Evolutionary conservation across 2,797 vertebrate genomes (phyloP).

Genomic region (Sebastes elongatus): DNA sequence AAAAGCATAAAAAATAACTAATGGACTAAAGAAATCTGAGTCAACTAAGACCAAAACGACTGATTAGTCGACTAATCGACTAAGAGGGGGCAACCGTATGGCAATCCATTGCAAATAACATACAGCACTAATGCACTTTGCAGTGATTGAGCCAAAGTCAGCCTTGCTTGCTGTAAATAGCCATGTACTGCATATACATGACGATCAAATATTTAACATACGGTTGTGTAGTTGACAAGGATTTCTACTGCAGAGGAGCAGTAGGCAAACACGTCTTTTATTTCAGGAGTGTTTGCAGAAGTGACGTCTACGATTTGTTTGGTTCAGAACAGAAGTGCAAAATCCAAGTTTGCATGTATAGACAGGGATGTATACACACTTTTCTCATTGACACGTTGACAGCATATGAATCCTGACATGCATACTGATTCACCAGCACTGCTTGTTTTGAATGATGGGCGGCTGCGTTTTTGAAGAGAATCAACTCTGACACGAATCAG

Average conservation of each 20-base stretch:
- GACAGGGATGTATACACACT: not conserved
- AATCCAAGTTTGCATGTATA: not conserved
- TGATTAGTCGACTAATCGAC: not conserved
- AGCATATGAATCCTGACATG: not conserved
- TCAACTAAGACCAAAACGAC: no score
- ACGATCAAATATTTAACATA: constrained; percentile 59
- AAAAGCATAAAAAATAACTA: no score
- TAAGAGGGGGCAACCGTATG: not conserved
- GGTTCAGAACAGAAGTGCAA: not conserved
- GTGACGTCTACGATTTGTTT: constrained; percentile 1
- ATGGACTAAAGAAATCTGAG: not conserved
- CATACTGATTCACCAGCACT: not conserved
- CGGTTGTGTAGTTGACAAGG: not conserved
- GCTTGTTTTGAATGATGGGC: not conserved
- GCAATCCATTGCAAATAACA: not conserved
- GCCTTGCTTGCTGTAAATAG: constrained; percentile 34
- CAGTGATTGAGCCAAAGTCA: constrained; percentile 35
- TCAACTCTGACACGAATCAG: constrained; percentile 2
- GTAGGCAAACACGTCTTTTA: constrained; percentile 17
- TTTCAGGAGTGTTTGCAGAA: constrained; percentile 3
- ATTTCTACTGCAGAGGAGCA: constrained; percentile 23
- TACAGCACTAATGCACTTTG: constrained; percentile 11
- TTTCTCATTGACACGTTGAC: not conserved
- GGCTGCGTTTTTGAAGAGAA: constrained; percentile 7
- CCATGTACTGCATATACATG: constrained; percentile 31